Base-by-base conservation (phyloP, 2,888 invertebrate genomes). In the Chorisops tibialis region DNA sequence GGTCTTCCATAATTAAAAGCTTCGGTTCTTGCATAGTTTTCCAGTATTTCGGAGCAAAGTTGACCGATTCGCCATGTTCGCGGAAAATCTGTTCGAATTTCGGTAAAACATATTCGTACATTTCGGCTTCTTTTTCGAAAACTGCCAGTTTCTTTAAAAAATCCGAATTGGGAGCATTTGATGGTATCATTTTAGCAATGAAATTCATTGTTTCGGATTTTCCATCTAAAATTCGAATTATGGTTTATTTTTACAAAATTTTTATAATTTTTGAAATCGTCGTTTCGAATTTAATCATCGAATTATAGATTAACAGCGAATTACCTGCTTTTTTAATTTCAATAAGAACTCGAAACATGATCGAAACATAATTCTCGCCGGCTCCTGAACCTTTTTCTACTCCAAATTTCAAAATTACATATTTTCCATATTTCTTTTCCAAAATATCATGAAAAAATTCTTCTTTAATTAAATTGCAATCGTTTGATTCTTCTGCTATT, bases 1-100 rank as follows among this genome's bases (percentile, higher is more conserved):
- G 62, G 65, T 77, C 77, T 49, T 77, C 77, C 16, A 76, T 59
- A 2, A 75, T 67, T 12, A 76, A 7, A 21, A 47, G 16, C 14
- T 45, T 21, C 2, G 61, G 51, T 11, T 49, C 60, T 5, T 39
- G 21, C 18, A 51, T 30, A 5, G 5, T 12, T 39, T 62, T 62
- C 11, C 7, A 48, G 4, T 11, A 30, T 43, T 59, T 52, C 41
- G 64, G 59, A 16, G 39, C 41, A 11, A 64, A 50, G 11, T 35
- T 30, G 1, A 51, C 14, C n/a, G 43, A 30, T 3, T 35, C 9
- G 16, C 59, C 61, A 14, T 45, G 11, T 9, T 43, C 30, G 4
- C 30, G 21, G 18, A 54, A 56, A 6, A 62, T 22, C 11, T 49
- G 19, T 30, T 64, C 60, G 7, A 64, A 56, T 45, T 49, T 39